These are phyloP conservation scores for Petromus typicus DNA, from an alignment of 2,113 vertebrate species.

Conservation along the genomic window DNA sequence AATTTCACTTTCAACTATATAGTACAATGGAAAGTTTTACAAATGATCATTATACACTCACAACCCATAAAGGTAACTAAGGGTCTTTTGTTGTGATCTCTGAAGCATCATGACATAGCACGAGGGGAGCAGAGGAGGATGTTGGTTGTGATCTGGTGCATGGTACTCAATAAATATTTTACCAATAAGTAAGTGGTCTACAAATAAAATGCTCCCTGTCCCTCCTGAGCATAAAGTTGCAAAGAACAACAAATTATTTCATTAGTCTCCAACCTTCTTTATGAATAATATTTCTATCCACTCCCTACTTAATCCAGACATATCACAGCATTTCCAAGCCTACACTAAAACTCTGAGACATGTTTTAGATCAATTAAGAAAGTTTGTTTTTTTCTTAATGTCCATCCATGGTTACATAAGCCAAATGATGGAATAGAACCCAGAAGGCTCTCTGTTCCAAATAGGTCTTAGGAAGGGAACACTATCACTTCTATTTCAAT, in stretches of 20 bases:
- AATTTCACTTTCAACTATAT: background rate
- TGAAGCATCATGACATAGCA: background rate
- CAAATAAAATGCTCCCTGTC: slow-evolving; percentile 49
- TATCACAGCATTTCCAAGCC: slow-evolving; percentile 27
- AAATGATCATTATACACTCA: background rate
- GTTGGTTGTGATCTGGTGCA: background rate
- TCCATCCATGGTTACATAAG: background rate
- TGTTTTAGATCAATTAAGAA: slow-evolving; percentile 33
- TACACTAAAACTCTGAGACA: slow-evolving; percentile 45
- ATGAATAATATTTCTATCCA: slow-evolving; percentile 34
- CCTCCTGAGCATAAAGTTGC: slow-evolving; percentile 34
- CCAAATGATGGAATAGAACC: slow-evolving; percentile 23
- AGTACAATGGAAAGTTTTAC: background rate
- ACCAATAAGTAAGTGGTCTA: slow-evolving; percentile 1
- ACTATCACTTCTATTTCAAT: slow-evolving; percentile 13
- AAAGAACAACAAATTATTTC: slow-evolving; percentile 51
- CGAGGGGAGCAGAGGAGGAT: background rate
- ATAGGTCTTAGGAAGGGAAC: background rate
- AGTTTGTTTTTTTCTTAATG: background rate
- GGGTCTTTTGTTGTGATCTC: background rate
- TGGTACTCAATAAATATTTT: slow-evolving; percentile 26
- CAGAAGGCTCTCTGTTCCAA: background rate
- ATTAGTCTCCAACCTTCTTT: slow-evolving; percentile 11
- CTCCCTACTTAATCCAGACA: slow-evolving; percentile 51
- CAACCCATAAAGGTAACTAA: background rate